phyloP scores from a whole-genome alignment of 2,113 vertebrate genomes.

The Steatornis caripensis region DNA sequence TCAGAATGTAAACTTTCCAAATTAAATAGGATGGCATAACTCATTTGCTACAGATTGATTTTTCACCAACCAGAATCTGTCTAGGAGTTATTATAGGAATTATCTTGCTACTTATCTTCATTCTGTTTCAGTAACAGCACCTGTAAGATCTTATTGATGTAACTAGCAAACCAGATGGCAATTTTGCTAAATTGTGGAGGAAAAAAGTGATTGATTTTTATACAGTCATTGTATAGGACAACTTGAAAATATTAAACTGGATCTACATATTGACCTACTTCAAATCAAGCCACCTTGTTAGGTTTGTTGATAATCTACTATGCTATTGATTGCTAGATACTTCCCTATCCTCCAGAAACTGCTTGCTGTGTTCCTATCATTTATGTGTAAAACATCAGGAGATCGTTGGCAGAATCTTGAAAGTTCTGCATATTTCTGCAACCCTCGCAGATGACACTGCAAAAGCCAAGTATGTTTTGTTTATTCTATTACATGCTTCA shows the following conservation, averaged over 20 bases:
- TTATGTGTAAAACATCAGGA: not conserved
- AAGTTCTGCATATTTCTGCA: not conserved
- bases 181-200: not conserved
- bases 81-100: not conserved
- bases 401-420: not conserved
- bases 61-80: not conserved
- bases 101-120: not conserved
- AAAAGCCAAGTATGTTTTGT: conserved; percentile 9
- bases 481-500: not conserved
- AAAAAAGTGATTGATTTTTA: not conserved
- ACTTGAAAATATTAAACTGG: conserved; percentile 5
- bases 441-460: not conserved
- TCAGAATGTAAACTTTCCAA: not conserved
- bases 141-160: conserved; percentile 30
- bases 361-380: not conserved
- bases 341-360: not conserved
- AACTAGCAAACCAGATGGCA: conserved; percentile 21
- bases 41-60: not conserved
- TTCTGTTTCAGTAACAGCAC: conserved; percentile 9
- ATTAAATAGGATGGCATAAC: not conserved
- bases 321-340: not conserved
- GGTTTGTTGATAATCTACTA: not conserved
- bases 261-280: not conserved
- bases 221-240: not conserved
- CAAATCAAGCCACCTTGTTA: not conserved